phyloP scores from a whole-genome alignment of 2,113 vertebrate genomes.

The Centrocercus urophasianus region DNA sequence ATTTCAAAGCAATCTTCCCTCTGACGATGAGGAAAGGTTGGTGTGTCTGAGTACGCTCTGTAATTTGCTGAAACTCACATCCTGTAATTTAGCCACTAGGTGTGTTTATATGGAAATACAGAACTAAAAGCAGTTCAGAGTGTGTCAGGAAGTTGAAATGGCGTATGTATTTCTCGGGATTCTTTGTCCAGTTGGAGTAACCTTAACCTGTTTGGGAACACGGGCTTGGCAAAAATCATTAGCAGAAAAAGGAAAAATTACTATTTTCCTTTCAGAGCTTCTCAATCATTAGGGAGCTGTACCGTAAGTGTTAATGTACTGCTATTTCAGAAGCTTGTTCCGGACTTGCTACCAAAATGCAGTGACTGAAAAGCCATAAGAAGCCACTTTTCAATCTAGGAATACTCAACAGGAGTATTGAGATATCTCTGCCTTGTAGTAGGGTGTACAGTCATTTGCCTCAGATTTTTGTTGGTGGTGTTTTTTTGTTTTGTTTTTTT shows the following conservation, averaged over 20 bases:
- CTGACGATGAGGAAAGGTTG: background rate
- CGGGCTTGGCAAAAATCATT: background rate
- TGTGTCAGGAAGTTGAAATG: conserved; percentile 13
- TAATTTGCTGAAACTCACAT: conserved; percentile 51
- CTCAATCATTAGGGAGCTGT: background rate
- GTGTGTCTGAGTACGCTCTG: background rate
- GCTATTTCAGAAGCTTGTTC: background rate
- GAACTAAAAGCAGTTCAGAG: conserved; percentile 38
- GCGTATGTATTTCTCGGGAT: conserved; percentile 16
- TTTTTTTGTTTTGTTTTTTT: background rate
- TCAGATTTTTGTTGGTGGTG: background rate
- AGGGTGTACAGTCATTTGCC: background rate
- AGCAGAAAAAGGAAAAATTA: background rate
- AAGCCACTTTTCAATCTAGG: background rate
- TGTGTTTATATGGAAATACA: conserved; percentile 32
- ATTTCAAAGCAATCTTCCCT: conserved; percentile 38
- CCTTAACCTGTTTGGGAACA: conserved; percentile 26
- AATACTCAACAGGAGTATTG: background rate
- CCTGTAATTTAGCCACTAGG: conserved; percentile 49
- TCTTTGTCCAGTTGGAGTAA: background rate
- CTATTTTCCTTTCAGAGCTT: background rate
- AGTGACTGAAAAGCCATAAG: background rate
- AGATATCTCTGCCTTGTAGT: background rate
- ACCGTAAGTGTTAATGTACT: background rate
- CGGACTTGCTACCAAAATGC: background rate